phyloP scores from a whole-genome alignment of 2,113 vertebrate genomes.

The Candoia aspera region DNA sequence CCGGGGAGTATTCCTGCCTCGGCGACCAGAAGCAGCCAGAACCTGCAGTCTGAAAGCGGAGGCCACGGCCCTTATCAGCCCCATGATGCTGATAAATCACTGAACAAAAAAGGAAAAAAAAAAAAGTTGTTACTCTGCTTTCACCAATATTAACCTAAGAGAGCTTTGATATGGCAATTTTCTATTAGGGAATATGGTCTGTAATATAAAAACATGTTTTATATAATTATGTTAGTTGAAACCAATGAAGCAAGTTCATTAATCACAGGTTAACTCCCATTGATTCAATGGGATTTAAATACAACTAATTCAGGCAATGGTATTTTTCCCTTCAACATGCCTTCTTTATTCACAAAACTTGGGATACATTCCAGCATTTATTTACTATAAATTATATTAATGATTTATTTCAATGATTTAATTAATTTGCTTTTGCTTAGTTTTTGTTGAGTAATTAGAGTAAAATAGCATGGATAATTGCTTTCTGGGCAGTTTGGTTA shows the following conservation, averaged over 20 bases:
- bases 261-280: neutral
- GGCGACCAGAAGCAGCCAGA: neutral
- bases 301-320: neutral
- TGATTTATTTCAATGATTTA: neutral
- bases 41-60: neutral
- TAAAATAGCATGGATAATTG: neutral
- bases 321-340: neutral
- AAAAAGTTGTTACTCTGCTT: neutral
- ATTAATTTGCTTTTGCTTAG: neutral
- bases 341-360: neutral
- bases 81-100: neutral
- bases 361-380: neutral
- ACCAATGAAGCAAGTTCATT: neutral
- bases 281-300: neutral
- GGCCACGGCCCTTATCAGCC: constrained; percentile 56
- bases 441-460: neutral
- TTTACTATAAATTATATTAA: neutral
- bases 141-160: neutral
- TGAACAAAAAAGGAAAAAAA: neutral
- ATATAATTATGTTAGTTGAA: neutral
- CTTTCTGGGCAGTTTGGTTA: neutral
- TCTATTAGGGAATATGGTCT: neutral
- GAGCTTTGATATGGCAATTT: neutral
- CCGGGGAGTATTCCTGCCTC: neutral
- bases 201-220: neutral